Base-by-base conservation (phyloP, 1,140 invertebrate genomes). In the Pinna nobilis region DNA sequence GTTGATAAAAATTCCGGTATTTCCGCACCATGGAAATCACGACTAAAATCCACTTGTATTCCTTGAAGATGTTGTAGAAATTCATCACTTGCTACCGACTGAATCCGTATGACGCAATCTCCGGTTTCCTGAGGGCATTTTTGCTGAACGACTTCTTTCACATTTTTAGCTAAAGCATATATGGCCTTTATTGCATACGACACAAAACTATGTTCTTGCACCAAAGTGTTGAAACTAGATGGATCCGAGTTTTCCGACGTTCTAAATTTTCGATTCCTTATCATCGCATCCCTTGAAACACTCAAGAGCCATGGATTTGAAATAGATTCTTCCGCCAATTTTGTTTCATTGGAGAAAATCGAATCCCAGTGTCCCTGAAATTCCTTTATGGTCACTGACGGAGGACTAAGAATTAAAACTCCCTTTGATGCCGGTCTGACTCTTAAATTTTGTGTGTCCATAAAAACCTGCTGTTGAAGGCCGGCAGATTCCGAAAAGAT, bases 151-250 rank as follows among this genome's bases (percentile, higher is more conserved):
- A 59, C 30, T 4, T 35, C 30, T 33, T 59, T 59, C 15, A 59
- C 37, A 9, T 20, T 33, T 59, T 59, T 59, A n/a, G 55, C 55
- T 6, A 59, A 15, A 18, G 30, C 37, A 33, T 59, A 59, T 35
- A 33, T 59, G n/a, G 55, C 55, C 55, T 35, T 59, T 7, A 59
- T 35, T 7, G 55, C 55, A 25, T 59, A 59, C 37, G 9, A n/a
- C 9, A 59, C 13, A 33, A 59, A 59, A 32, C 15, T 59, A 7
- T 30, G 37, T 20, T 25, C 13, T 32, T n/a, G 30, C 37, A n/a
- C 33, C 9, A 13, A 59, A 35, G 32, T 35, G 18, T 32, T 59
- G 18, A 33, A 25, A 30, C 33, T 33, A n/a, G 1, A 33, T 35
- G 20, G 18, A 53, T 59, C 23, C 37, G 13, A n/a, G 28, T 13